Conservation (phyloP, 1,140 invertebrate genomes). For the Parasteatoda tepidariorum region DNA sequence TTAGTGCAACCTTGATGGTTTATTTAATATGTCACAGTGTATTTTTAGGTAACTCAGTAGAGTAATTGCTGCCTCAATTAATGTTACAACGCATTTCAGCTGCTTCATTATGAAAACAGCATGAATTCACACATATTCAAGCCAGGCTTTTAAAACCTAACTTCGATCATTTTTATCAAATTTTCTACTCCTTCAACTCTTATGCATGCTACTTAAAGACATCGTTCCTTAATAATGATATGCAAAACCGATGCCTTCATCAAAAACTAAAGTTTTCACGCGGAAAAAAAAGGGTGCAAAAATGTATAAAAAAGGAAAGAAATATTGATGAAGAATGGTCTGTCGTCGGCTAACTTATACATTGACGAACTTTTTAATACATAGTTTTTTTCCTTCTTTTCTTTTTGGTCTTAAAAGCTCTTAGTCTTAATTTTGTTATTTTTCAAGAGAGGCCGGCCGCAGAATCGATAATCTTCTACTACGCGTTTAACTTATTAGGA, state of each 20-base stretch:
- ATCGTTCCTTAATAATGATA: conserved; percentile 29
- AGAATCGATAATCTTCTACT: conserved; percentile 42
- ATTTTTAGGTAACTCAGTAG: too few relatives aligned
- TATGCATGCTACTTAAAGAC: too few relatives aligned
- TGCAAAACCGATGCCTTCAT: conserved; percentile 21
- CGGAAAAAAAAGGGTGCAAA: background rate
- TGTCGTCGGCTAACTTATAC: conserved; percentile 36
- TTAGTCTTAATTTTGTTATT: conserved; percentile 58
- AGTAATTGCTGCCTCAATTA: too few relatives aligned
- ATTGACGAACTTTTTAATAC: conserved; percentile 28
- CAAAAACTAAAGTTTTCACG: background rate
- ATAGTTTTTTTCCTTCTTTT: conserved; percentile 13
- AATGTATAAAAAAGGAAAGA: background rate
- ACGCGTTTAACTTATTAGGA: conserved; percentile 37
- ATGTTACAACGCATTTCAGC: too few relatives aligned
- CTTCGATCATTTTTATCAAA: background rate
- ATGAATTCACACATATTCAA: background rate
- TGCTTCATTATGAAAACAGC: too few relatives aligned
- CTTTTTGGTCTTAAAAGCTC: conserved; percentile 38
- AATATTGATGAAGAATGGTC: background rate
- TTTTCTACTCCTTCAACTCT: too few relatives aligned
- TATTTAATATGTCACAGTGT: too few relatives aligned
- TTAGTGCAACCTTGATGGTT: too few relatives aligned
- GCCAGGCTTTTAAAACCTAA: background rate
- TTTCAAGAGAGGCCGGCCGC: conserved; percentile 9